Evolutionary conservation across 2,113 vertebrate genomes (phyloP).

Genomic region (Campylomormyrus tamandua): DNA sequence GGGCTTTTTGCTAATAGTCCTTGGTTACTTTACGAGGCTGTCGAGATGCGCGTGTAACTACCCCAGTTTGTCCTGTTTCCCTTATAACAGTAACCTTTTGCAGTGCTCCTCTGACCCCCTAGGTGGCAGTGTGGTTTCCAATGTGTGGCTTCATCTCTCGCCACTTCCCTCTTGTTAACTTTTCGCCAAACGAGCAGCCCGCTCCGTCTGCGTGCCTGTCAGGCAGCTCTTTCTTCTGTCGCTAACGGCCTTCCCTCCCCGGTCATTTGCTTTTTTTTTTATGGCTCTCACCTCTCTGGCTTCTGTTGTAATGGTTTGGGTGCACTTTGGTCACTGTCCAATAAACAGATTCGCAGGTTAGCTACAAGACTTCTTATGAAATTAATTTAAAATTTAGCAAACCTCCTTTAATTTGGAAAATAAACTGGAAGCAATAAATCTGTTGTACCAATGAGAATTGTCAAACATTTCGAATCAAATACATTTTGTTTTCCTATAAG

Average conservation of each 20-base stretch:
- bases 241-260: conserved; percentile 17
- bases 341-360: neutral
- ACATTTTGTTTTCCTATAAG: neutral
- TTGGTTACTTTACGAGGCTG: conserved; percentile 38
- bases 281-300: neutral
- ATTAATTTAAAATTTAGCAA: neutral
- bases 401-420: neutral
- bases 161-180: neutral
- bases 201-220: neutral
- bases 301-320: conserved; percentile 2
- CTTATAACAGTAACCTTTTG: conserved; percentile 23
- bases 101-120: conserved; percentile 36
- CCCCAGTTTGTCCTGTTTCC: conserved; percentile 23
- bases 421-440: neutral
- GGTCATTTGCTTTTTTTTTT: neutral
- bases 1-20: conserved; percentile 47
- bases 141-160: neutral
- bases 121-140: conserved; percentile 40
- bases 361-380: neutral
- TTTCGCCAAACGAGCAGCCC: neutral
- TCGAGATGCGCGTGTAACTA: conserved; percentile 32
- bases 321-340: conserved; percentile 21
- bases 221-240: neutral
- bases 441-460: neutral
- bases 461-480: neutral